Base-by-base conservation (phyloP, 2,113 vertebrate genomes). In the Eptesicus fuscus region DNA sequence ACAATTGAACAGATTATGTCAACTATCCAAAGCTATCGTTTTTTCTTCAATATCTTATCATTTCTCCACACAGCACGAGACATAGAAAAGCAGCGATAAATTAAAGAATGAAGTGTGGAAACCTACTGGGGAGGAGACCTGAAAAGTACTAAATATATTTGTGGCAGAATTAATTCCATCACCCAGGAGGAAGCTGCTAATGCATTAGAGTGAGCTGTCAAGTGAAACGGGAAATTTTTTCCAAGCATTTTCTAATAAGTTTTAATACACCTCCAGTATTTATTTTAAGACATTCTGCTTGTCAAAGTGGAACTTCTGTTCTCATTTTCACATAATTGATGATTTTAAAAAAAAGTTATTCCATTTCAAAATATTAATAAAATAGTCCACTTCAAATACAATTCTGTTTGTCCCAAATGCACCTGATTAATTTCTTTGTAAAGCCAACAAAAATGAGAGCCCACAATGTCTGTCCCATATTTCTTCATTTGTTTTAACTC, bases 141-240 rank as follows among this genome's bases (percentile, higher is more conserved):
- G 65, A 97, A 98, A 44, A 2, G 22, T 47, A 97, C 78, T 40
- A 97, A 59, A 53, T 90, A 88, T 94, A 92, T 77, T 95, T 96
- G 94, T 94, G 93, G 96, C 90, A 93, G 91, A 95, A 97, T 97
- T 97, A 97, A 97, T 95, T 97, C 95, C 71, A 96, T 88, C 88
- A 97, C 80, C 95, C 94, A 95, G 83, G 97, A 98, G 95, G 77
- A 82, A 97, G 51, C 84, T 82, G 85, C 1, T 96, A 96, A 79
- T 94, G 79, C 20, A 4, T 93, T 42, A 90, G 83, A 87, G 78
- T 35, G 77, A 51, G 56, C 95, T 95, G 88, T 87, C 51, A 97
- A 92, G 71, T 86, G 90, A 97, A 97, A 95, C 25, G 86, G 73
- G 91, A 82, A 18, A 3, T 76, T 90, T 90, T 88, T 79, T 91